These are phyloP conservation scores for Syngnathus floridae DNA, from an alignment of 2,113 vertebrate genomes.

Conservation along the genomic window DNA sequence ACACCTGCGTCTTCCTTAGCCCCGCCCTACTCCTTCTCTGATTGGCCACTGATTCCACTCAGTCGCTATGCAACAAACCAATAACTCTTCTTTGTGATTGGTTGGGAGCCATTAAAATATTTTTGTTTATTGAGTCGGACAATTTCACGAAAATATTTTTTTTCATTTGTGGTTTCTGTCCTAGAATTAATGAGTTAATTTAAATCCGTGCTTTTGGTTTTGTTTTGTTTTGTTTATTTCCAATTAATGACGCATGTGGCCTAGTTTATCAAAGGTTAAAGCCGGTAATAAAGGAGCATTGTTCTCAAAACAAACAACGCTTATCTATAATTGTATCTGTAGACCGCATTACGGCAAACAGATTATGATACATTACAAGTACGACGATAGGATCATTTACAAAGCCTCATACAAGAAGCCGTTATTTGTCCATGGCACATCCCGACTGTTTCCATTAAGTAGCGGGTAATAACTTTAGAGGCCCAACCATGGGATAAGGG, in stretches of 20 bases:
- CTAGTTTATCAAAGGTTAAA: conserved; percentile 2
- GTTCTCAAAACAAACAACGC: conserved; percentile 36
- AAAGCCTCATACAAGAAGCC: conserved; percentile 3
- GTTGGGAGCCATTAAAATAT: not conserved
- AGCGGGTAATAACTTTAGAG: conserved; percentile 11
- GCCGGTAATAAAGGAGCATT: conserved; percentile 28
- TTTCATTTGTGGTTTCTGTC: not conserved
- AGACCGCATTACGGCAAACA: conserved; percentile 31
- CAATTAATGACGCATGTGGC: not conserved
- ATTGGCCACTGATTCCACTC: not conserved
- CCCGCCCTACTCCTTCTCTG: not conserved
- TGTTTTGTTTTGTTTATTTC: not conserved
- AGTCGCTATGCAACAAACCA: not conserved
- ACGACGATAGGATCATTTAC: conserved; percentile 5
- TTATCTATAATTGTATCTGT: conserved; percentile 48
- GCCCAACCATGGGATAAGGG: conserved; percentile 5
- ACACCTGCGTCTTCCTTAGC: not conserved
- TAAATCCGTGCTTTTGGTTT: too few species aligned
- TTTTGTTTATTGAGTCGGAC: not conserved
- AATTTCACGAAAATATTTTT: not conserved
- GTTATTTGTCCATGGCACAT: not conserved
- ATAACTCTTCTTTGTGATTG: not conserved
- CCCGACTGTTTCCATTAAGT: conserved; percentile 10
- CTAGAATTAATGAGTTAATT: not conserved
- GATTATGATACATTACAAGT: conserved; percentile 23